Conservation (phyloP, 2,888 invertebrate species). For the Lacanobia wlatinum region DNA sequence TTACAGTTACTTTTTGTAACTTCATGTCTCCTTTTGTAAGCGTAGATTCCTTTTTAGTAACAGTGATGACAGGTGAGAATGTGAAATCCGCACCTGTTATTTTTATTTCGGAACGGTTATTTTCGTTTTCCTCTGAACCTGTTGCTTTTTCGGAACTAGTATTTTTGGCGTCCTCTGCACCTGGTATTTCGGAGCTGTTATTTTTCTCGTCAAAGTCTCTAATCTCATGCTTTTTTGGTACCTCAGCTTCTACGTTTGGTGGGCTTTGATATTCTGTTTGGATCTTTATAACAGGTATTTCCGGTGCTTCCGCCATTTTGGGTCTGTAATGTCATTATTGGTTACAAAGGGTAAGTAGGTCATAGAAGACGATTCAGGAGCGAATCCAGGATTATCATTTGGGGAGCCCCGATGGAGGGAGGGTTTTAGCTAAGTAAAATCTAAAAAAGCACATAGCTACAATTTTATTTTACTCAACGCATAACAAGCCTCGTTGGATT, state of each 20-base stretch:
- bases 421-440: too few species aligned
- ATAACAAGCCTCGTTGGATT: too few species aligned
- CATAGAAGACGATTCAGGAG: too few species aligned
- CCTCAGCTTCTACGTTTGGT: constrained; percentile 76
- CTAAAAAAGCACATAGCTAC: too few species aligned
- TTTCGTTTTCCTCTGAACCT: constrained; percentile 47
- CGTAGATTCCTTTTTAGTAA: constrained; percentile 80
- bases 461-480: too few species aligned
- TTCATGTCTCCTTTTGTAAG: constrained; percentile 81
- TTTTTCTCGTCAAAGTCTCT: constrained; percentile 61
- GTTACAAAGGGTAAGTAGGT: background rate
- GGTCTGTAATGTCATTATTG: constrained; percentile 61
- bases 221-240: constrained; percentile 78
- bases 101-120: constrained; percentile 56
- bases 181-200: constrained; percentile 43
- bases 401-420: too few species aligned
- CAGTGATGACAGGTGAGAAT: constrained; percentile 79
- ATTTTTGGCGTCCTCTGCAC: constrained; percentile 69
- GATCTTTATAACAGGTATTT: constrained; percentile 66
- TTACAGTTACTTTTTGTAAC: constrained; percentile 81
- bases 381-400: too few species aligned
- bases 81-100: constrained; percentile 64
- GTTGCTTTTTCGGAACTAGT: constrained; percentile 54
- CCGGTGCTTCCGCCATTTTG: constrained; percentile 75
- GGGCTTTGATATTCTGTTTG: constrained; percentile 71